A percentile compares a stretch with the other conserved stretches of the same genome.
Conservation (phyloP, 2,888 invertebrate genomes). For the Eudemis profundana region DNA sequence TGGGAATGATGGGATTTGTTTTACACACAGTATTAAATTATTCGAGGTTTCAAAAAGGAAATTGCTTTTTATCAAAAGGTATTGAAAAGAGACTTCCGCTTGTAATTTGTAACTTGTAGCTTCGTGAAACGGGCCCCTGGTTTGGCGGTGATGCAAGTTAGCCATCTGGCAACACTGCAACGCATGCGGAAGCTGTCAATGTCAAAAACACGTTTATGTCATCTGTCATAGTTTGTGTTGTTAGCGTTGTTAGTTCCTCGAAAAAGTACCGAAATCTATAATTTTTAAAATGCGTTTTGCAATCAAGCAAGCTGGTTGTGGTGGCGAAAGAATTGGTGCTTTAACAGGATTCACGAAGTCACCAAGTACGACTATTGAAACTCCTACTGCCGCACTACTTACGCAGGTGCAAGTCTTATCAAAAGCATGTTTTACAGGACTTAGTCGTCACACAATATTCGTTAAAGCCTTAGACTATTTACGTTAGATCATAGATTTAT, state of each 20-base stretch:
- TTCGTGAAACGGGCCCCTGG: too few relatives aligned
- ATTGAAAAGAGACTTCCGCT: too few relatives aligned
- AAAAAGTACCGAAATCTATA: too few relatives aligned
- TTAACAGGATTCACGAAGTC: conserved; percentile 85
- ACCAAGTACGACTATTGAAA: conserved; percentile 86
- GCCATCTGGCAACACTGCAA: too few relatives aligned
- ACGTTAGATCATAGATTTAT: not conserved
- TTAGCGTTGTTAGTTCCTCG: too few relatives aligned
- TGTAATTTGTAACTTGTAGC: too few relatives aligned
- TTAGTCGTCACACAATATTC: not conserved
- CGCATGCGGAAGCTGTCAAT: conserved; percentile 14
- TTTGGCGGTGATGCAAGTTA: too few relatives aligned
- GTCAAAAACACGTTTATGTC: conserved; percentile 25
- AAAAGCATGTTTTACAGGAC: not conserved
- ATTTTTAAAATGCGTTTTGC: conserved; percentile 90
- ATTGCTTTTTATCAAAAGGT: not conserved
- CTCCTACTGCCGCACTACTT: conserved; percentile 90
- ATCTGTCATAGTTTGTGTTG: not conserved
- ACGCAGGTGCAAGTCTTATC: conserved; percentile 86
- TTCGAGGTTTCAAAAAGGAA: too few relatives aligned
- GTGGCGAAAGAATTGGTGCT: conserved; percentile 88
- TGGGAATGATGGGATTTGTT: too few relatives aligned
- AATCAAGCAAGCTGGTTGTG: conserved; percentile 84
- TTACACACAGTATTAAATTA: too few relatives aligned
- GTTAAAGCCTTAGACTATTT: not conserved